Percentiles rank a stretch among this genome's conserved stretches.
Conservation (phyloP, 2,113 vertebrate species). For the Trachemys scripta region DNA sequence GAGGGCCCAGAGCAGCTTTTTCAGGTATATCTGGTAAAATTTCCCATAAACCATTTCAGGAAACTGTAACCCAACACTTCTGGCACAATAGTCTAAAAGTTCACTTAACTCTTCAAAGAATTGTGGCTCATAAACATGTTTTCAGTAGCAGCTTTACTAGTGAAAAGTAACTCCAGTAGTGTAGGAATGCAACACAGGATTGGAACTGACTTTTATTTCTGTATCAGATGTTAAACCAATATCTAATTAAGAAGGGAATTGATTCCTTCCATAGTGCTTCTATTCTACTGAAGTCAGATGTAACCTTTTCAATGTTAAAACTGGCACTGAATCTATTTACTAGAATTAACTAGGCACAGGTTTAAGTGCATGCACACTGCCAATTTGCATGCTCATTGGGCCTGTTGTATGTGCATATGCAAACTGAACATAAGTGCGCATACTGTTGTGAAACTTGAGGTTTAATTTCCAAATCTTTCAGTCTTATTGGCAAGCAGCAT, state of each 20-base stretch:
- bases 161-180: not conserved
- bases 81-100: not conserved
- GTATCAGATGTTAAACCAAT: not conserved
- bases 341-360: not conserved
- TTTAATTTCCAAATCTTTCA: not conserved
- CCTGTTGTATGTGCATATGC: not conserved
- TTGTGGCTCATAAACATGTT: not conserved
- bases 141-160: not conserved
- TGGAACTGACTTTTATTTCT: not conserved
- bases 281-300: not conserved
- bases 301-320: not conserved
- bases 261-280: not conserved
- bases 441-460: not conserved
- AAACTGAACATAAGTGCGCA: constrained; percentile 12
- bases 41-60: not conserved
- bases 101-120: not conserved
- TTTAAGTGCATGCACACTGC: not conserved
- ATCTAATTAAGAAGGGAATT: not conserved
- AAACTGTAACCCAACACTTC: not conserved
- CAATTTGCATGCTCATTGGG: constrained; percentile 36
- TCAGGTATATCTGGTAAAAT: not conserved
- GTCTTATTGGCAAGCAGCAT: constrained; percentile 59
- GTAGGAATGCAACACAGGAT: not conserved
- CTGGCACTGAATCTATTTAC: too few relatives aligned
- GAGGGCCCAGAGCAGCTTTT: not conserved